These are phyloP conservation scores for Pseudolaguvia tuberculata DNA, from an alignment of 2,113 vertebrate genomes.

Conservation along the genomic window DNA sequence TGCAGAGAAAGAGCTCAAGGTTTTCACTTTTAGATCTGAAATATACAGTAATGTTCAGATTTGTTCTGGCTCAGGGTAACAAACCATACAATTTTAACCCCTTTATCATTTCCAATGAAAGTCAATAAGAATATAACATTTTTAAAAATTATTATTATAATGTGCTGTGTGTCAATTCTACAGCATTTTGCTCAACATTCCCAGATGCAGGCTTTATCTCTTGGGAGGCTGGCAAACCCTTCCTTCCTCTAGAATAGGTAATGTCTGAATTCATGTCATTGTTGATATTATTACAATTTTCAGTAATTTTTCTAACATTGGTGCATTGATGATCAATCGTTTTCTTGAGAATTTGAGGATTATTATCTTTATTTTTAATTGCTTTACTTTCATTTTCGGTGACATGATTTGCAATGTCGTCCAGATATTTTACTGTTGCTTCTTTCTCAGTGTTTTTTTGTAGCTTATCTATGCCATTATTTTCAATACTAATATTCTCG, in stretches of 20 bases:
- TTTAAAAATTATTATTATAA: slow-evolving; percentile 30
- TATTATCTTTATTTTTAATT: slow-evolving; percentile 18
- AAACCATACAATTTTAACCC: background rate
- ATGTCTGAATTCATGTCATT: slow-evolving; percentile 12
- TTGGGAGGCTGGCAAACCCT: background rate
- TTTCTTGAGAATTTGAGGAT: slow-evolving; percentile 11
- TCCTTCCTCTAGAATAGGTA: slow-evolving; percentile 15
- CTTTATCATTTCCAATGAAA: background rate
- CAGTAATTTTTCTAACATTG: slow-evolving; percentile 22
- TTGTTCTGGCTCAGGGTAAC: background rate
- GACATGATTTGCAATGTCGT: background rate
- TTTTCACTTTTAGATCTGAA: background rate
- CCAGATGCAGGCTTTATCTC: background rate
- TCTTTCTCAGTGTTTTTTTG: background rate
- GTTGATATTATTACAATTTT: background rate
- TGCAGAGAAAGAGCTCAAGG: slow-evolving; percentile 1
- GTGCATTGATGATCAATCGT: background rate
- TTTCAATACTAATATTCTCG: background rate
- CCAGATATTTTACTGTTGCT: background rate
- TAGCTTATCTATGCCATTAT: background rate
- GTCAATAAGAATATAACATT: background rate
- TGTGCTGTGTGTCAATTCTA: slow-evolving; percentile 44
- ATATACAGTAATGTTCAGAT: background rate
- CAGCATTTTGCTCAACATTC: slow-evolving; percentile 11
- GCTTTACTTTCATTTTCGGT: background rate